Percentiles rank a stretch among this genome's conserved stretches.
These are phyloP conservation scores for Eristalinus aeneus DNA, from an alignment of 2,888 invertebrate genomes.

Conservation along the genomic window DNA sequence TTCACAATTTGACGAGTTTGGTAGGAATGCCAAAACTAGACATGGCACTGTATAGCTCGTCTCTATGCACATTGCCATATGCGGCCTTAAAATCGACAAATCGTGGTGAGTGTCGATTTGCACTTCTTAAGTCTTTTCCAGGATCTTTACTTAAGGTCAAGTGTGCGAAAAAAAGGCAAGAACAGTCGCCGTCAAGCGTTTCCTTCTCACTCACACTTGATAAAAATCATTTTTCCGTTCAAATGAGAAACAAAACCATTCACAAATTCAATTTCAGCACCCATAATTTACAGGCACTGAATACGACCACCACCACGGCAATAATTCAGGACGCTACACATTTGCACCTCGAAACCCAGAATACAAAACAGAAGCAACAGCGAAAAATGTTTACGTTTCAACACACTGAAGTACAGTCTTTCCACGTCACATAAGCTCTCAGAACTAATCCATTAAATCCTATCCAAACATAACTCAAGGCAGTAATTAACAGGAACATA, in stretches of 20 bases:
- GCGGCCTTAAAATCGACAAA: too few relatives aligned
- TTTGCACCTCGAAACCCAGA: background rate
- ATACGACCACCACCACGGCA: background rate
- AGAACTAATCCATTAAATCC: conserved; percentile 53
- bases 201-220: too few relatives aligned
- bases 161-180: too few relatives aligned
- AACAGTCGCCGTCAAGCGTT: too few relatives aligned
- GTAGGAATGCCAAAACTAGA: too few relatives aligned
- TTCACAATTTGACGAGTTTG: too few relatives aligned
- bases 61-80: too few relatives aligned
- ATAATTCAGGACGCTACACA: background rate
- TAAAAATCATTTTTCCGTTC: background rate
- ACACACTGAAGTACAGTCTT: conserved; percentile 18
- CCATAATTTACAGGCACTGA: background rate
- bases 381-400: conserved; percentile 14
- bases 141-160: too few relatives aligned
- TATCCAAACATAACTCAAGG: conserved; percentile 56
- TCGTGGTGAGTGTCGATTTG: too few relatives aligned
- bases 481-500: conserved; percentile 57
- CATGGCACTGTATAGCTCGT: too few relatives aligned
- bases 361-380: background rate
- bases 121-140: too few relatives aligned
- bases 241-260: background rate
- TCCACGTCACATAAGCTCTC: conserved; percentile 31
- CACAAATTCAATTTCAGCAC: background rate